phyloP scores from a whole-genome alignment of 2,113 vertebrate species.

The Gorsachius goisagi region DNA sequence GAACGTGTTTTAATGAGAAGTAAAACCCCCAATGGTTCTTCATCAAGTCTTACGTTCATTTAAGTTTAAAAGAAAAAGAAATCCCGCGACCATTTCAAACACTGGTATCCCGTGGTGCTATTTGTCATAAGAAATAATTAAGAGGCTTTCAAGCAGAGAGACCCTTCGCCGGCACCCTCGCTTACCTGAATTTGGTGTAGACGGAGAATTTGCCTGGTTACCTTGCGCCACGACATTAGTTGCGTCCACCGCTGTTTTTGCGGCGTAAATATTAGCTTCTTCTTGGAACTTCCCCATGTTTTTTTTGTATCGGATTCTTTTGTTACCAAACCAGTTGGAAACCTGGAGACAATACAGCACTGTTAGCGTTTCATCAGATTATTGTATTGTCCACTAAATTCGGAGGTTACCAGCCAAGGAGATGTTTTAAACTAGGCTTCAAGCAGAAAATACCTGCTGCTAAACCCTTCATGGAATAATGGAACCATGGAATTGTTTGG shows the following conservation, averaged over 20 bases:
- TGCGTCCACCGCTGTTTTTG: conserved; percentile 83
- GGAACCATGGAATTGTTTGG: no score
- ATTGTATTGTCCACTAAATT: not conserved
- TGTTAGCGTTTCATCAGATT: not conserved
- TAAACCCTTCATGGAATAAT: not conserved
- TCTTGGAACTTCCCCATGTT: conserved; percentile 92
- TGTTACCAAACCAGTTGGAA: conserved; percentile 94
- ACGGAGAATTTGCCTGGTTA: conserved; percentile 84
- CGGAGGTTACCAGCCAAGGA: rapidly evolving
- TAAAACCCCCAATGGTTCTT: not conserved
- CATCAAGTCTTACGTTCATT: no score
- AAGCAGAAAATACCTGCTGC: not conserved
- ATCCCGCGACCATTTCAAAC: not conserved
- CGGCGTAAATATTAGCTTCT: conserved; percentile 87
- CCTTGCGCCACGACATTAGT: conserved; percentile 81
- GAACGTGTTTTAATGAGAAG: not conserved
- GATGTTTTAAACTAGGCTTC: not conserved
- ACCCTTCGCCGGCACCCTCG: not conserved
- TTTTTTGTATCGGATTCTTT: conserved; percentile 92
- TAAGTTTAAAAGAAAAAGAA: not conserved
- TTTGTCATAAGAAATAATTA: not conserved
- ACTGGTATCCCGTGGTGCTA: rapidly evolving
- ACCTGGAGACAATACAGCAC: conserved; percentile 62
- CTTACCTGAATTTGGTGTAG: conserved; percentile 84
- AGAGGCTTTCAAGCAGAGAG: not conserved